Evolutionary conservation across 2,888 invertebrate species (phyloP), one percentile per base, ranked within the genome.

Genomic region (Hemaris fuciformis): DNA sequence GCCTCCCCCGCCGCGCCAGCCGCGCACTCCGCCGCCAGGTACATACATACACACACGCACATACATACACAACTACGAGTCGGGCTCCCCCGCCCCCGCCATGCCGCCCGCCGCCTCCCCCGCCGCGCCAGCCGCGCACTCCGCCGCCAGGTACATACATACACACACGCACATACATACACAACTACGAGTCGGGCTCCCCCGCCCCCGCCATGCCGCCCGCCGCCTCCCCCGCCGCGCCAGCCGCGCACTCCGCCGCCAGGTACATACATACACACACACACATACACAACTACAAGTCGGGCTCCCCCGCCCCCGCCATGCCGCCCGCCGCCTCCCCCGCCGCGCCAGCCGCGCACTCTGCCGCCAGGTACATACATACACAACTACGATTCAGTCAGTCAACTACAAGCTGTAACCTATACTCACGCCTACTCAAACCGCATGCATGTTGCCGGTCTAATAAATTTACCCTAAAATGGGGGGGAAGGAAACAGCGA

Each of bases 141-240:
- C 53, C 0, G 13, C 53, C 45, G 8, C 20, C 22, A 45, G 45
- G 45, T 45, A 22, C 3, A 1, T 3, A n/a, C 22, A 3, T 4
- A 22, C 22, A 22, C 22, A 22, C 22, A 22, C 22, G 22, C 2
- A 22, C 22, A 22, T 22, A 22, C 22, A 22, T 22, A 22, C 2
- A 22, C 4, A 22, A 22, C 22, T 22, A 22, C 22, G 22, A 22
- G 4, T 22, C 2, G 2, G 22, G 22, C 22, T 22, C 1, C 22
- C 22, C 22, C 22, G 1, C 22, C 22, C 22, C 22, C 22, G 70
- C 79, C 42, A 73, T 77, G 61, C 68, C 77, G 63, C 68, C 27
- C 3, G 2, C 22, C 22, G 2, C 57, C 38, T 13, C 57, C 7
- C 7, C 23, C 60, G 60, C 59, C 59, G 27, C 59, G 13, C 43